Evolutionary conservation across 2,797 vertebrate species (phyloP), one percentile per base, ranked within the genome.

Genomic region (Coregonus sp.): DNA sequence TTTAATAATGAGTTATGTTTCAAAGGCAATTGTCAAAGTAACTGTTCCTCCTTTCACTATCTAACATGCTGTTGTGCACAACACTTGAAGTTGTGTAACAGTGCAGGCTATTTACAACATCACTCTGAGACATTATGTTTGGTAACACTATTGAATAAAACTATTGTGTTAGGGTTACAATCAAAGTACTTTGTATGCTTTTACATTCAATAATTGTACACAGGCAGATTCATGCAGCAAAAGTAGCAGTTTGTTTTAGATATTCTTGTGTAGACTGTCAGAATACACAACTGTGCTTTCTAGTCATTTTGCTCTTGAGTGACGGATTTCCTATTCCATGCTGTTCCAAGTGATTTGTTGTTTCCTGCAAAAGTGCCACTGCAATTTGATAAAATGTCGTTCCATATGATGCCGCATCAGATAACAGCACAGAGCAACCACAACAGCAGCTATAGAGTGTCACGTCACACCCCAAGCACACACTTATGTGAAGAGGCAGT

Each of bases 401-500:
- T 73, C 82, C 82, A 91, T 90, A 91, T 85, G 89, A 88, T 89
- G 89, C 84, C 88, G 83, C 82, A 82, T 78, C 77, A 79, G 82
- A 88, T 79, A 82, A 86, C 88, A 86, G 84, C 80, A 79, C 78
- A 74, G 82, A 82, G 82, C 67, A 82, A 80, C 82, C 84, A 88
- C 82, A 85, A 87, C 86, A 91, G 81, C 87, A 82, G 83, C 84
- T 78, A 75, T 67, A 73, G 84, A 86, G 89, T 80, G 82, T 86
- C 76, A 88, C 78, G 81, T 83, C 76, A 51, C 85, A 84, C 83
- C 80, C 78, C 73, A 75, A 89, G 88, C 82, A 77, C 83, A 82
- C 88, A 89, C 91, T 92, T 90, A 80, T 90, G 73, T 91, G 82
- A 86, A 93, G 92, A 86, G 90, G 80, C 66, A 75, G 75, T 78